These are phyloP conservation scores for Tupaia chinensis DNA, from an alignment of 2,113 vertebrate genomes.

Conservation along the genomic window DNA sequence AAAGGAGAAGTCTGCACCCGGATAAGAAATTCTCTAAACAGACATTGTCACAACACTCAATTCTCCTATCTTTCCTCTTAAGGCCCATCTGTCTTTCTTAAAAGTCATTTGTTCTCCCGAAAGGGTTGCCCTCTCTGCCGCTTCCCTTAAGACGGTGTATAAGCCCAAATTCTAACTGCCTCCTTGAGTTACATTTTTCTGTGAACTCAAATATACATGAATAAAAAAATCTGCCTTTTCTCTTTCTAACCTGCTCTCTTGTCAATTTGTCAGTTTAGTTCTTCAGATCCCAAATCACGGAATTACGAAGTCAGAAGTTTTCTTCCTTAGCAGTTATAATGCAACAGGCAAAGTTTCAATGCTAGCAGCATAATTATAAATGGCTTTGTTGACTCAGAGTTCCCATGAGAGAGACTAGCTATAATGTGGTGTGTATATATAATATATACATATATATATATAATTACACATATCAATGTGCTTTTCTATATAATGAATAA, in stretches of 20 bases:
- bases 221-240: background rate
- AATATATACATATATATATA: too few relatives aligned
- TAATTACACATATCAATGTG: background rate
- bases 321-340: background rate
- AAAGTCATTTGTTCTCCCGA: background rate
- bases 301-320: background rate
- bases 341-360: background rate
- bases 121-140: background rate
- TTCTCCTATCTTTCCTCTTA: background rate
- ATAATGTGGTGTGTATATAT: background rate
- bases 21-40: background rate
- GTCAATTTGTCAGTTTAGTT: background rate
- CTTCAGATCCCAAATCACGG: background rate
- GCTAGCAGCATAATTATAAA: background rate
- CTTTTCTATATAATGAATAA: background rate
- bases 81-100: background rate
- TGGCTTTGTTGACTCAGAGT: background rate
- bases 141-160: background rate
- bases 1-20: background rate
- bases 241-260: background rate
- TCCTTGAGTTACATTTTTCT: conserved; percentile 1
- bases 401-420: background rate
- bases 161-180: background rate
- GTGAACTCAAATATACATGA: background rate
- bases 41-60: background rate